Base-by-base conservation (phyloP, 1,140 invertebrate genomes). In the Heliconius melpomene region DNA sequence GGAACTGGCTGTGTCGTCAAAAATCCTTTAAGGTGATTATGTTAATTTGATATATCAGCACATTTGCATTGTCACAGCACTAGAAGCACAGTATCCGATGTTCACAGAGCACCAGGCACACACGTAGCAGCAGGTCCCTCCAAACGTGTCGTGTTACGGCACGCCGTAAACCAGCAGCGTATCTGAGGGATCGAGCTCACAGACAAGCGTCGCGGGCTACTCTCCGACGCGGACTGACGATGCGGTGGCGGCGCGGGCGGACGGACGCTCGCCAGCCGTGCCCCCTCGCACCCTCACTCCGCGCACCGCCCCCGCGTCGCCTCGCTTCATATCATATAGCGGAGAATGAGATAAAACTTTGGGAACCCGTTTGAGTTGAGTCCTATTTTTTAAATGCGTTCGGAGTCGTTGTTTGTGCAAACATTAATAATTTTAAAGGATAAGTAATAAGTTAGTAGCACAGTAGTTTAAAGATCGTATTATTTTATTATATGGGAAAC, bases 71-170 rank as follows among this genome's bases (percentile, higher is more conserved):
- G 85, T 93, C 90, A 92, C 90, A 90, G 88, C 92, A 92, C 91
- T 86, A 84, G 83, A 81, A 89, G 85, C 91, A 93, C 93, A 92
- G 84, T 89, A 92, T 93, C 88, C 85, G 91, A 84, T 87, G 89
- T 93, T 91, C 90, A 93, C 89, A 88, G 87, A 92, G 90, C 90
- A 94, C 91, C 87, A 91, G 89, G 85, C 92, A 94, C 93, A 94
- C 89, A 85, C 90, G 89, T 87, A 88, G 85, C 87, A 88, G 88
- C 89, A 86, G 85, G 89, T 93, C 93, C 93, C 93, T 94, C 93
- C 93, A 94, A 94, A 94, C 93, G 93, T 94, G 92, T 93, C 93
- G 93, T 93, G 91, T 94, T 94, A 94, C 93, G 92, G 92, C 90
- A 89, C 90, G 89, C 93, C 93, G 93, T 94, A 94, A 94, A 92